phyloP scores from a whole-genome alignment of 2,113 vertebrate genomes.

The Menura novaehollandiae region DNA sequence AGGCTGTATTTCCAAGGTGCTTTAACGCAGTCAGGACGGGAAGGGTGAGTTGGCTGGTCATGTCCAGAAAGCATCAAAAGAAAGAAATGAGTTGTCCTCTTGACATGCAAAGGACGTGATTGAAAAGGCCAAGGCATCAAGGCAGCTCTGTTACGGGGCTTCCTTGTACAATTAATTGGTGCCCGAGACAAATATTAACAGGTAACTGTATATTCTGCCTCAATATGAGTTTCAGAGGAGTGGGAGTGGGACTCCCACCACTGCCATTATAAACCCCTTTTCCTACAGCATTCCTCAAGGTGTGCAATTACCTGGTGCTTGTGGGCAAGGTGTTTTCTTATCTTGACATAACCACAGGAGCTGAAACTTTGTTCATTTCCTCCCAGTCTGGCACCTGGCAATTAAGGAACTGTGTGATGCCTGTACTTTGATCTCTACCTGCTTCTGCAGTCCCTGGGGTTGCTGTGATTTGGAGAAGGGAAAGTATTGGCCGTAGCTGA shows the following conservation, averaged over 20 bases:
- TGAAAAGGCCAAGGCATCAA: conserved; percentile 13
- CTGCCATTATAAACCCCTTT: not conserved
- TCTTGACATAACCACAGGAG: not conserved
- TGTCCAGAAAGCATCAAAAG: conserved; percentile 7
- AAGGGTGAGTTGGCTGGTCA: not conserved
- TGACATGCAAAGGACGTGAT: conserved; percentile 4
- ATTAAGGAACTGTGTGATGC: not conserved
- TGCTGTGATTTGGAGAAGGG: not conserved
- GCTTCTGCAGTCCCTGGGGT: not conserved
- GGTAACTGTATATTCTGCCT: not conserved
- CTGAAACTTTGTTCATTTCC: not conserved
- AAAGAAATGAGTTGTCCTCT: not conserved
- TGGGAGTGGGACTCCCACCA: not conserved
- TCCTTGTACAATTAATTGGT: conserved; percentile 4
- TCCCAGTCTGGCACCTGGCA: not conserved
- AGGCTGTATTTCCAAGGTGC: not conserved
- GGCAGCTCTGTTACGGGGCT: not conserved
- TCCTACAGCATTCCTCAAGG: not conserved
- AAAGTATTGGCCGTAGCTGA: not conserved
- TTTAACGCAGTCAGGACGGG: not conserved
- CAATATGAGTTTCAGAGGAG: not conserved
- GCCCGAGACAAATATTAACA: not conserved
- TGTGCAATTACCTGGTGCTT: not conserved
- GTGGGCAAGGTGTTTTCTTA: not conserved
- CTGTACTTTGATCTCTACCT: not conserved